A percentile compares a stretch with the other conserved stretches of the same genome.
Evolutionary conservation across 2,113 vertebrate species (phyloP).

Genomic region (Tragelaphus scriptus): DNA sequence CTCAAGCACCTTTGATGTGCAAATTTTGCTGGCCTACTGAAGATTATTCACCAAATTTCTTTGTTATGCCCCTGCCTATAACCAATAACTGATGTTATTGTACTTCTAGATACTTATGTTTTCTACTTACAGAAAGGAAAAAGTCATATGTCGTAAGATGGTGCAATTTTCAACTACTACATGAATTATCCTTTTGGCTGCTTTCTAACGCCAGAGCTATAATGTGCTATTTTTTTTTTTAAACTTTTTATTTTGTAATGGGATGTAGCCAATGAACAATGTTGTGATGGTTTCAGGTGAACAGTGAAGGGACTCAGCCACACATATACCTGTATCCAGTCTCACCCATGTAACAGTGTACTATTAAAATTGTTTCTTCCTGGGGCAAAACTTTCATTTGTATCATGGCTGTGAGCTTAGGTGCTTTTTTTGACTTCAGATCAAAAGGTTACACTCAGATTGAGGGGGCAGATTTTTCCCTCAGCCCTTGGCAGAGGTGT

Average conservation of each 20-base stretch:
- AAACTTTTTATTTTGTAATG: neutral
- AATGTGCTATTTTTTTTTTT: neutral
- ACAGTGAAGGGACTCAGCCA: neutral
- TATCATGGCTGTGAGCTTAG: neutral
- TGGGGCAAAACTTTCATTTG: neutral
- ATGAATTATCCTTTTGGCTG: neutral
- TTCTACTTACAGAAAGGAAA: constrained; percentile 10
- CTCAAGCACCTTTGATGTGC: neutral
- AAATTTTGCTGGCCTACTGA: neutral
- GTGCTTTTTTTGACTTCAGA: neutral
- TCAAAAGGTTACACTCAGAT: neutral
- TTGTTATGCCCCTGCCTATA: neutral
- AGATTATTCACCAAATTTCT: neutral
- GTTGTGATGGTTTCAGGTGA: neutral
- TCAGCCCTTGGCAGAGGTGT: neutral
- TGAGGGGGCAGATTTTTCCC: neutral
- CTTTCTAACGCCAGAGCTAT: constrained; percentile 12
- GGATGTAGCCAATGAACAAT: neutral
- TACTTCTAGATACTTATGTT: neutral
- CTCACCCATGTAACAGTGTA: neutral
- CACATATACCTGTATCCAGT: neutral
- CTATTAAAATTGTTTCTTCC: neutral
- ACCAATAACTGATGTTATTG: neutral
- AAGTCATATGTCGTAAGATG: neutral
- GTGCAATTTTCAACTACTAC: neutral